These are phyloP conservation scores for Progne subis DNA, from an alignment of 2,113 vertebrate species.

Conservation along the genomic window DNA sequence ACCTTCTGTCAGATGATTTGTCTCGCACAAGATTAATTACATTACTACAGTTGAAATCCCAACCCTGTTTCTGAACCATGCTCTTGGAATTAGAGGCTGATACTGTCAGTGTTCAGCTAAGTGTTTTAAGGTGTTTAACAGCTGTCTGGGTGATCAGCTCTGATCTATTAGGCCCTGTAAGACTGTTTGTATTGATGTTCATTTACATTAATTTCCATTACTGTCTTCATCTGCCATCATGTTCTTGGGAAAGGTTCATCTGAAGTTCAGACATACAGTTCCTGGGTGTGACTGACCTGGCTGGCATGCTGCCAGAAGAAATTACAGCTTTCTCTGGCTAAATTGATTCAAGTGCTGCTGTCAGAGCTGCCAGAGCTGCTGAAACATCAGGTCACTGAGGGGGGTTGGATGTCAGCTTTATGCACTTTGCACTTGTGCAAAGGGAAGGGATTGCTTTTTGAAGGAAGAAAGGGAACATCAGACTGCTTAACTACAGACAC, in stretches of 20 bases:
- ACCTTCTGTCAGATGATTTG: neutral
- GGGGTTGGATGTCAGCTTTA: neutral
- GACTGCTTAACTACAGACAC: neutral
- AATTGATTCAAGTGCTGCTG: neutral
- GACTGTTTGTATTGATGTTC: neutral
- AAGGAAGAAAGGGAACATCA: neutral
- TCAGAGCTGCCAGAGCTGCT: neutral
- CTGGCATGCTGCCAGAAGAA: neutral
- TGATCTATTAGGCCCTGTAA: neutral
- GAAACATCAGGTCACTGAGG: neutral
- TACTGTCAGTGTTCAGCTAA: neutral
- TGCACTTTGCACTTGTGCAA: neutral
- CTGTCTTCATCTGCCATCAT: neutral
- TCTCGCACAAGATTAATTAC: neutral
- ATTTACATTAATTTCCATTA: neutral
- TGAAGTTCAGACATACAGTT: neutral
- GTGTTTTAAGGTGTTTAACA: neutral
- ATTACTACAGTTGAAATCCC: neutral
- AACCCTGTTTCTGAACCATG: neutral
- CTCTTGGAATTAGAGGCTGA: neutral
- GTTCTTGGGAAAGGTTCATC: neutral
- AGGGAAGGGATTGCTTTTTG: neutral
- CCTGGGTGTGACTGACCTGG: neutral
- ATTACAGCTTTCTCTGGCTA: neutral
- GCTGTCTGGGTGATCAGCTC: neutral